Percentiles rank a stretch among this genome's conserved stretches.
Evolutionary conservation across 2,888 invertebrate genomes (phyloP).

Genomic region (Synanthedon tipuliformis): DNA sequence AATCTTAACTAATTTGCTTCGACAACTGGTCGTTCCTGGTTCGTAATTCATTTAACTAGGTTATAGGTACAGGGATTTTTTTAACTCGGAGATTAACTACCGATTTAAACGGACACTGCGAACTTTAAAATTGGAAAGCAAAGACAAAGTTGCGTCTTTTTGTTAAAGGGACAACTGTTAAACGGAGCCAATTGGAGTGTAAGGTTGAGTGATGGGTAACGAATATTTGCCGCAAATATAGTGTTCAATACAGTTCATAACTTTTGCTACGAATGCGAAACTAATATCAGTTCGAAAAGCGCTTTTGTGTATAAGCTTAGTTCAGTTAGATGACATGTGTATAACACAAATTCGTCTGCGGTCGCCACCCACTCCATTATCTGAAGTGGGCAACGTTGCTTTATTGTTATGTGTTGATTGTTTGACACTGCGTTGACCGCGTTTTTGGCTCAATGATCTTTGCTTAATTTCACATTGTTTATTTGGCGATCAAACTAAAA

Average conservation of each 20-base stretch:
- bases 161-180: neutral
- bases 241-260: constrained; percentile 39
- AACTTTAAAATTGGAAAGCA: neutral
- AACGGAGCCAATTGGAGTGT: constrained; percentile 10
- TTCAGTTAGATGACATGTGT: constrained; percentile 12
- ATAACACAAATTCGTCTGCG: constrained; percentile 14
- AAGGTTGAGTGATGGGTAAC: constrained; percentile 24
- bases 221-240: constrained; percentile 29
- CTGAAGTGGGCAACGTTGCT: constrained; percentile 4
- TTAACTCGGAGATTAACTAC: no score
- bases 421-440: neutral
- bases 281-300: constrained; percentile 43
- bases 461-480: neutral
- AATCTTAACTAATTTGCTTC: no score
- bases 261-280: constrained; percentile 39
- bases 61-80: no score
- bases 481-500: neutral
- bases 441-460: neutral
- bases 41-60: no score
- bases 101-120: no score
- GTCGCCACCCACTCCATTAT: constrained; percentile 7
- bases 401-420: constrained; percentile 1
- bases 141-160: neutral
- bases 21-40: no score
- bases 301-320: constrained; percentile 10